A percentile compares a stretch with the other conserved stretches of the same genome.
Evolutionary conservation across 2,113 vertebrate species (phyloP).

Genomic region (Trachemys scripta): DNA sequence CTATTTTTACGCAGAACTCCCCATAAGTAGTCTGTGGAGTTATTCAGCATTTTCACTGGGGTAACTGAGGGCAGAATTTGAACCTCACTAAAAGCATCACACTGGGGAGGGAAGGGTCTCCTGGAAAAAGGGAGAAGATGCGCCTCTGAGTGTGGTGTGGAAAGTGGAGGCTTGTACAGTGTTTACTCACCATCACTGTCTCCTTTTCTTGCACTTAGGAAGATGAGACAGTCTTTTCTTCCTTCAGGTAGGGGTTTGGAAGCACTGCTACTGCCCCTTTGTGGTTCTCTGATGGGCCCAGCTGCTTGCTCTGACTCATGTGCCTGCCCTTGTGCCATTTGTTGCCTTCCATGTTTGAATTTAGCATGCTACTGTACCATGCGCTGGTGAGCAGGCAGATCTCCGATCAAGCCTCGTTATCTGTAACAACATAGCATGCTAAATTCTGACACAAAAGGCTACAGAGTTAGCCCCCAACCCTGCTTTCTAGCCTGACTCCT

Average conservation of each 20-base stretch:
- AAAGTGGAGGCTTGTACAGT: neutral
- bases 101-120: neutral
- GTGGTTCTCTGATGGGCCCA: neutral
- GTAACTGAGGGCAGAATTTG: neutral
- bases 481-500: too few relatives aligned
- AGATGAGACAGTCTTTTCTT: neutral
- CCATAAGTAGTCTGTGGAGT: neutral
- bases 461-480: too few relatives aligned
- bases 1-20: neutral
- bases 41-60: neutral
- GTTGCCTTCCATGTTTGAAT: neutral
- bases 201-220: neutral
- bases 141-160: neutral
- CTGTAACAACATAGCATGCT: neutral
- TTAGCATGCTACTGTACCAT: rapidly evolving
- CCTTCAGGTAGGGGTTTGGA: neutral
- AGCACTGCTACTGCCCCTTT: neutral
- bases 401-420: neutral
- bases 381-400: neutral
- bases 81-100: neutral
- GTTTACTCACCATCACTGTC: neutral
- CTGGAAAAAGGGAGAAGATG: neutral
- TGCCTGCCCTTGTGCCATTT: neutral
- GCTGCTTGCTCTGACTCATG: neutral
- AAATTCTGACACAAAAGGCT: neutral